These are phyloP conservation scores for Hoplodrina blanda DNA, from an alignment of 2,888 invertebrate genomes.

Conservation along the genomic window DNA sequence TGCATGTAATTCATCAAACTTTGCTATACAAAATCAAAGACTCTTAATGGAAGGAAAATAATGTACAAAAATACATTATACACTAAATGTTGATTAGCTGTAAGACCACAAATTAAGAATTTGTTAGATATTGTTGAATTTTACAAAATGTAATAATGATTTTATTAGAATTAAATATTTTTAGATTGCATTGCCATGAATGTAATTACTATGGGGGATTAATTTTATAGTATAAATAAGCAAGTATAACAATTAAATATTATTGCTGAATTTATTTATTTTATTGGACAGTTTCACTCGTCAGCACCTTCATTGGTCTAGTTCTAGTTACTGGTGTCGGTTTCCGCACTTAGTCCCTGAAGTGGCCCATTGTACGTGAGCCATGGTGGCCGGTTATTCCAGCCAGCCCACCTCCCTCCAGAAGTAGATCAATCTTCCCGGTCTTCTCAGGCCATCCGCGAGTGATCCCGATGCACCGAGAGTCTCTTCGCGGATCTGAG, in stretches of 20 bases:
- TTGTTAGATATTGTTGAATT: constrained; percentile 82
- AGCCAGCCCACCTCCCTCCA: no score
- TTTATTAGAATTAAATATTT: constrained; percentile 74
- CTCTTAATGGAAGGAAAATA: constrained; percentile 62
- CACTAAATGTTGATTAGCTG: constrained; percentile 72
- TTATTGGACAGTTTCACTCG: constrained; percentile 1
- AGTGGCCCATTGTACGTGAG: no score
- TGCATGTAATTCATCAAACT: constrained; percentile 38
- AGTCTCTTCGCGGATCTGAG: no score
- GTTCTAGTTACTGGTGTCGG: no score
- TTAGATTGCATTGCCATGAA: constrained; percentile 79
- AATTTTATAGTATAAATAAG: constrained; percentile 76
- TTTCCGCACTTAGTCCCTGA: no score
- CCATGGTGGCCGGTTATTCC: no score
- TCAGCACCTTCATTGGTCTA: neutral
- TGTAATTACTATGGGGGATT: constrained; percentile 76
- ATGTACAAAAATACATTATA: constrained; percentile 80
- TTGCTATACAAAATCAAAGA: constrained; percentile 49
- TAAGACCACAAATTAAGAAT: constrained; percentile 76
- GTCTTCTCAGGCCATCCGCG: no score
- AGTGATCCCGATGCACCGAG: no score
- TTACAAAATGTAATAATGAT: constrained; percentile 75
- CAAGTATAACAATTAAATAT: constrained; percentile 68
- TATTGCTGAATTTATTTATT: constrained; percentile 42
- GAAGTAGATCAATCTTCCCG: no score